Conservation (phyloP, 2,797 vertebrate species). For the Scyliorhinus canicula region DNA sequence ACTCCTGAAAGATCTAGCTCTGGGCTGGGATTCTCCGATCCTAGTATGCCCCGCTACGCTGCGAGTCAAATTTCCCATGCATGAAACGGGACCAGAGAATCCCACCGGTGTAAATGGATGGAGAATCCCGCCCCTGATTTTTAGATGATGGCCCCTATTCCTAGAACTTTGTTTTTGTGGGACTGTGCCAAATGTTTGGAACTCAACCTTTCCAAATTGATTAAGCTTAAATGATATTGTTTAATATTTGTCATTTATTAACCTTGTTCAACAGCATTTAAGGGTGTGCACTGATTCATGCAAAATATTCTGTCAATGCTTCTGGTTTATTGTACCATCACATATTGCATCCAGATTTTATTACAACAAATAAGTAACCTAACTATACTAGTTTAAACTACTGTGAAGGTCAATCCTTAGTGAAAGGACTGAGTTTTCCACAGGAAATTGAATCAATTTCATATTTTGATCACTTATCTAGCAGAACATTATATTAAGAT, state of each 20-base stretch:
- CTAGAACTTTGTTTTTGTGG: background rate
- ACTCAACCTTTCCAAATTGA: background rate
- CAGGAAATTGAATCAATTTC: background rate
- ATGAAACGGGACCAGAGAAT: too few species aligned
- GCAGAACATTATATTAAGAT: background rate
- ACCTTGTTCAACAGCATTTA: background rate
- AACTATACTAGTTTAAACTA: background rate
- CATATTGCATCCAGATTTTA: background rate
- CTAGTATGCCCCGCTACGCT: too few species aligned
- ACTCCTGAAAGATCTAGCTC: too few species aligned
- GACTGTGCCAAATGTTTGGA: background rate
- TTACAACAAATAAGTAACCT: background rate
- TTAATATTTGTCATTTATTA: slow-evolving; percentile 3
- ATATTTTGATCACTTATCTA: background rate
- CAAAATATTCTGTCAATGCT: background rate
- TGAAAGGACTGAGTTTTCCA: background rate
- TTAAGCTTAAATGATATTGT: background rate
- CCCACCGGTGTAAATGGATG: too few species aligned
- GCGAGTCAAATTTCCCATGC: too few species aligned
- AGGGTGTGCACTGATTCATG: background rate
- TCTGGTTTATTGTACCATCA: background rate
- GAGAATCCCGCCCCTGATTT: too few species aligned
- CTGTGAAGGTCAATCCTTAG: background rate
- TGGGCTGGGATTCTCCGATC: too few species aligned
- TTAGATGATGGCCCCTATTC: too few species aligned